Evolutionary conservation across 2,113 vertebrate genomes (phyloP), one percentile per base, ranked within the genome.

Genomic region (Dasyurus viverrinus): DNA sequence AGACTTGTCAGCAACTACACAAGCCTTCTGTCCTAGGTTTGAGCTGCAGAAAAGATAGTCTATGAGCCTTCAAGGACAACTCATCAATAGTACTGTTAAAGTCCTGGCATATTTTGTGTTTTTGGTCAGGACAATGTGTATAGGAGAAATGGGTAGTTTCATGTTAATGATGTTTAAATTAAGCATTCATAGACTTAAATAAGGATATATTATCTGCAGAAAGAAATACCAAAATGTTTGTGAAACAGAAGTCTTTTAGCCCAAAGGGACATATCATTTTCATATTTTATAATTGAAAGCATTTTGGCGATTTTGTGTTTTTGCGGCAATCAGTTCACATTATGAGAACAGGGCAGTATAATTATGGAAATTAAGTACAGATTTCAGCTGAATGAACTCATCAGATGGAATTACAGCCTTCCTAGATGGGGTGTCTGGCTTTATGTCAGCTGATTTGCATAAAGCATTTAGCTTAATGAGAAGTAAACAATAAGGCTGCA

Each of bases 321-420:
- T 98, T 95, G 96, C 97, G 98, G 98, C 98, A 98, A 98, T 98
- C 98, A 98, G 98, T 98, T 98, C 98, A 97, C 98, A 98, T 98
- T 98, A 98, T 98, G 98, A 98, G 98, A 98, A 98, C 98, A 98
- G 98, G 98, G 98, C 97, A 98, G 98, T 96, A 98, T 98, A 98
- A 98, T 98, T 98, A 98, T 98, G 98, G 98, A 98, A 98, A 98
- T 98, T 98, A 98, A 98, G 98, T 98, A 98, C 98, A 98, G 98
- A 98, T 98, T 98, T 98, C 98, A 98, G 98, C 97, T 98, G 98
- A 98, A 98, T 98, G 98, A 98, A 98, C 98, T 98, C 98, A 98
- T 98, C 98, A 98, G 98, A 98, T 98, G 98, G 98, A 98, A 98
- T 98, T 98, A 98, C 98, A 98, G 98, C 98, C 98, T 98, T 98